phyloP scores from a whole-genome alignment of 37 sponge, comb jelly and placozoan species.

The Axinella damicornis region DNA sequence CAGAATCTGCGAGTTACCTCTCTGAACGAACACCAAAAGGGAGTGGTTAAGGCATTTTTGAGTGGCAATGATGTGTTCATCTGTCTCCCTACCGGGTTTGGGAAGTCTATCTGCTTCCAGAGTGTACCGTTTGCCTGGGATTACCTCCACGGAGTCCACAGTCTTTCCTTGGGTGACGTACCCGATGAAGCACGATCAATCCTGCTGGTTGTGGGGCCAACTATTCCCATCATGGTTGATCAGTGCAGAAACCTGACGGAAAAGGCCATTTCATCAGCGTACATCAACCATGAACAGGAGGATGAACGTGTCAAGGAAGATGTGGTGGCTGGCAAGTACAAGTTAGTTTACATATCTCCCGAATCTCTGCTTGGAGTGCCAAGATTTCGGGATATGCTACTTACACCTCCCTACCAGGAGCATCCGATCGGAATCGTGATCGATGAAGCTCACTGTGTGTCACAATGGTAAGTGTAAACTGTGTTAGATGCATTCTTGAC shows the following conservation, averaged over 20 bases:
- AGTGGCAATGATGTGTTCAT: no score
- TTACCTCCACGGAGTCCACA: no score
- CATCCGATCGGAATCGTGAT: not conserved
- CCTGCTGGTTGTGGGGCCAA: not conserved
- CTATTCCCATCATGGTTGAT: not conserved
- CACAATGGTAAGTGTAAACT: not conserved
- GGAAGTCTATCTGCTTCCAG: no score
- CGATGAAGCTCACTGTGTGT: slow-evolving; percentile 18
- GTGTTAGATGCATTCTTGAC: not conserved
- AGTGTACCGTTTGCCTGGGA: no score
- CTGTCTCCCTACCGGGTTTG: no score
- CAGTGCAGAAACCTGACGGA: not conserved
- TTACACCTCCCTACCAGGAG: not conserved
- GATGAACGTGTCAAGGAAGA: not conserved
- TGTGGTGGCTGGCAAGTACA: not conserved
- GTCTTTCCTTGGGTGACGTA: no score
- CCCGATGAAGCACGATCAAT: not conserved
- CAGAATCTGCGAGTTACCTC: no score
- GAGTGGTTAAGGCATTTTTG: no score
- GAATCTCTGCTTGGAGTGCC: not conserved
- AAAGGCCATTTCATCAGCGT: not conserved
- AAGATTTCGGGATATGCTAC: slow-evolving; percentile 10
- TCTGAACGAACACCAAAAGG: no score
- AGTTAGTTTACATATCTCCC: not conserved
- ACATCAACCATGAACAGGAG: not conserved